Evolutionary conservation across 2,888 invertebrate species (phyloP).

Genomic region (Phaonia tiefii): DNA sequence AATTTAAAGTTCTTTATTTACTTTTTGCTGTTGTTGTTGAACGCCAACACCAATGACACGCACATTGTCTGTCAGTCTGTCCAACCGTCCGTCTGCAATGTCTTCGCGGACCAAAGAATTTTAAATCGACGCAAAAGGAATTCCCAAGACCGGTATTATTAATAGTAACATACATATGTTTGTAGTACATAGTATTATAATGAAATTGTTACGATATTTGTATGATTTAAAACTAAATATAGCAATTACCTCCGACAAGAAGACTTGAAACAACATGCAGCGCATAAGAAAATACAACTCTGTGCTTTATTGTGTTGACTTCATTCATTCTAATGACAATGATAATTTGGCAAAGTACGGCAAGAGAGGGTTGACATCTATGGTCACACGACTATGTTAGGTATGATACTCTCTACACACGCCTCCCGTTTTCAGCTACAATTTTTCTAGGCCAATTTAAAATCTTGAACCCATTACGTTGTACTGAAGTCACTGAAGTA

Average conservation of each 20-base stretch:
- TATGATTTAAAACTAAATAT: conserved; percentile 71
- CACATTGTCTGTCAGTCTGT: conserved; percentile 62
- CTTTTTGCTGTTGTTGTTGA: too few relatives aligned
- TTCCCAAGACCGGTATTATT: conserved; percentile 65
- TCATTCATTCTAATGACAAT: not conserved
- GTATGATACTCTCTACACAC: too few relatives aligned
- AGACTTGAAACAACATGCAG: conserved; percentile 31
- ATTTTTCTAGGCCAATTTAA: too few relatives aligned
- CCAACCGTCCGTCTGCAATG: conserved; percentile 10
- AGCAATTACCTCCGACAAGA: conserved; percentile 72
- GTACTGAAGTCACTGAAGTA: not conserved
- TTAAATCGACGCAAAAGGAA: conserved; percentile 33
- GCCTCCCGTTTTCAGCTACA: too few relatives aligned
- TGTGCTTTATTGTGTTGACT: conserved; percentile 35
- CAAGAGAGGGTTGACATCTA: conserved; percentile 14
- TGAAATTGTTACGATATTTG: conserved; percentile 60
- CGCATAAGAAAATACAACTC: conserved; percentile 28
- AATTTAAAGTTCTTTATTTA: conserved; percentile 21
- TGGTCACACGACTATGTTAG: too few relatives aligned
- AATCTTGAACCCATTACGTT: too few relatives aligned
- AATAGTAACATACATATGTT: conserved; percentile 22
- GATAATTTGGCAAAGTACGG: not conserved
- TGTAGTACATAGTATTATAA: not conserved
- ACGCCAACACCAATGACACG: conserved; percentile 66
- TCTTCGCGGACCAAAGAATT: conserved; percentile 60